phyloP scores from a whole-genome alignment of 2,113 vertebrate genomes.

The Gopherus flavomarginatus region DNA sequence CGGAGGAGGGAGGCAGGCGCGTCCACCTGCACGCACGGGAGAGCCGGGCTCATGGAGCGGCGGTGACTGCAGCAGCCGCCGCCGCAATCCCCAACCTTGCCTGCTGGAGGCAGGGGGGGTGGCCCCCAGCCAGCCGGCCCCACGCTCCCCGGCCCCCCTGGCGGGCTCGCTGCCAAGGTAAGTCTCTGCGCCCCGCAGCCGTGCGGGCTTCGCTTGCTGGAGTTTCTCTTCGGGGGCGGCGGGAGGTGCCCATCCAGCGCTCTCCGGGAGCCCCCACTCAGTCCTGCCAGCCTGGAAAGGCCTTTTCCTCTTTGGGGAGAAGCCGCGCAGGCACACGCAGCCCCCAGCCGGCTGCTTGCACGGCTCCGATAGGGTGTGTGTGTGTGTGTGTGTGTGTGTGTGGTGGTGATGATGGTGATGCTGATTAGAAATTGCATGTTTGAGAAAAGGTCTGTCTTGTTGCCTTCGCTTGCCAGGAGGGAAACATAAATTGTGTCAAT shows the following conservation, averaged over 20 bases:
- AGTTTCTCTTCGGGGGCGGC: not conserved
- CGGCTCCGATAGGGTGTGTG: not conserved
- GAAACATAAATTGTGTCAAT: not conserved
- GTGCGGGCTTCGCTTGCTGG: not conserved
- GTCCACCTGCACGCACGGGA: slow-evolving; percentile 87
- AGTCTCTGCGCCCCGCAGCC: not conserved
- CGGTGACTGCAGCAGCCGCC: slow-evolving; percentile 35
- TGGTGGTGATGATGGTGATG: not conserved
- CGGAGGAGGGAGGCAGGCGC: slow-evolving; percentile 78
- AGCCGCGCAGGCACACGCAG: not conserved
- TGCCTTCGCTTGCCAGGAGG: not conserved
- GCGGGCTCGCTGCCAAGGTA: slow-evolving; percentile 4
- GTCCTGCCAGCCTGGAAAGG: not conserved
- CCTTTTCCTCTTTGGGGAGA: not conserved
- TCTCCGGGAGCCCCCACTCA: not conserved
- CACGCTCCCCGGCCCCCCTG: not conserved
- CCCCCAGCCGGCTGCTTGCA: not conserved
- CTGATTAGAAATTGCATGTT: not conserved
- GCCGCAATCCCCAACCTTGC: not conserved
- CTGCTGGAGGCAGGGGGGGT: not conserved
- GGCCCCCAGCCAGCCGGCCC: not conserved
- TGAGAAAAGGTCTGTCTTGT: not conserved
- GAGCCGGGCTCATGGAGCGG: slow-evolving; percentile 83
- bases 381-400: not conserved
- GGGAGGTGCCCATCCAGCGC: not conserved